Base-by-base conservation (phyloP, 1,140 invertebrate species). In the Caerostris extrusa region DNA sequence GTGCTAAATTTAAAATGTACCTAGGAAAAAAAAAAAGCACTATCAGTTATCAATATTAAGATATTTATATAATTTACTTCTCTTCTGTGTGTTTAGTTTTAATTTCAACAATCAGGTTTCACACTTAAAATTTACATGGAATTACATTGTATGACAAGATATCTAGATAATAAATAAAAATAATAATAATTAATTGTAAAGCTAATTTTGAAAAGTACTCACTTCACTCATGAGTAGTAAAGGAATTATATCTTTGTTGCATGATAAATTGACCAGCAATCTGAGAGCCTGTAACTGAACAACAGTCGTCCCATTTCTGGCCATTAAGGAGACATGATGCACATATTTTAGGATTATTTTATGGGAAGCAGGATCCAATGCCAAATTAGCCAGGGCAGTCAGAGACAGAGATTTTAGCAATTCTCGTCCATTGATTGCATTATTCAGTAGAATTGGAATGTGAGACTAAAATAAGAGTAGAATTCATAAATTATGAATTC, bases 231-330 rank as follows among this genome's bases (percentile, higher is more conserved):
- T 97, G 81, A 97, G 95, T 55, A 97, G 95, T 95, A 96, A 96
- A 17, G 97, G 97, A 19, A 97, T 96, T 96, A 97, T 96, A 90
- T 97, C 96, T 95, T 96, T 96, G 95, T 97, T 97, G 94, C 96
- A 97, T 5, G 97, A 97, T 5, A 97, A 95, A 95, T 97, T 97
- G 77, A 97, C 97, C n/a, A 97, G 96, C 56, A 97, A 95, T 95
- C 97, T 97, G 0, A 97, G 95, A 14, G 97, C 96, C 95, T 97
- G 97, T 14, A 97, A 95, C 94, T 96, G 96, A 58, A 96, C 56
- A 95, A 95, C 91, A 95, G 95, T 86, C 60, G 90, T 93, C 3
- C 94, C 95, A 86, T 95, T 95, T 93, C 96, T 96, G 7, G 96
- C 95, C 14, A 97, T 95, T 12, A 95, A 87, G 91, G 93, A 57